Base-by-base conservation (phyloP, 1,140 invertebrate species). In the Frieseomelitta varia region DNA sequence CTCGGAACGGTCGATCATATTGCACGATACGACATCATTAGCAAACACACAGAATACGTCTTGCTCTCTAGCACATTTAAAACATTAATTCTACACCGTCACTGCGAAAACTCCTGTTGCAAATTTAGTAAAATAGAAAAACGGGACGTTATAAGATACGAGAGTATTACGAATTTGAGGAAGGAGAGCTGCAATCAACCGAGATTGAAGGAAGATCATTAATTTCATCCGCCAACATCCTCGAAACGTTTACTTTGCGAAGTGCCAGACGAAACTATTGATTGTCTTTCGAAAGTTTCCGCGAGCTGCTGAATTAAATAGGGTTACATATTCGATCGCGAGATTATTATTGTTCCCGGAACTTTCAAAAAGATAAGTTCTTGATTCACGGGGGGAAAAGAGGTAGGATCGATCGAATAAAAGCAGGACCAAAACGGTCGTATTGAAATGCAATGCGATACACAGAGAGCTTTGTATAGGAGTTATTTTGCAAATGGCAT, bases 281-380 rank as follows among this genome's bases (percentile, higher is more conserved):
- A 86, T 90, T 90, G 69, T 89, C 81, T 88, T 85, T 79, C 47
- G 63, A 72, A 87, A 89, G 72, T 89, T 90, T 69, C 75, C 61
- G 30, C 24, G 58, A 76, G n/a, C n/a, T 73, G 19, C 19, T 69
- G 61, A 61, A 87, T 87, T 78, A 84, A 84, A 72, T n/a, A 58
- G 55, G 55, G 76, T 84, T 79, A 79, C 68, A 79, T 56, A 55
- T 61, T 79, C 67, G 47, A 55, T 30, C 34, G 47, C 11, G 3
- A 51, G 30, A 79, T 69, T 58, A 27, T 63, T 68, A 77, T 82
- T 53, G 19, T 56, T 58, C n/a, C 21, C 14, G 14, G 73, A 77
- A 82, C 21, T 56, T 76, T 74, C 24, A 53, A n/a, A 24, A 39
- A 47, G 71, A 81, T 51, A n/a, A 34, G 21, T 61, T 39, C 24